Base-by-base conservation (phyloP, 2,888 invertebrate species). In the Hyposoter didymator region DNA sequence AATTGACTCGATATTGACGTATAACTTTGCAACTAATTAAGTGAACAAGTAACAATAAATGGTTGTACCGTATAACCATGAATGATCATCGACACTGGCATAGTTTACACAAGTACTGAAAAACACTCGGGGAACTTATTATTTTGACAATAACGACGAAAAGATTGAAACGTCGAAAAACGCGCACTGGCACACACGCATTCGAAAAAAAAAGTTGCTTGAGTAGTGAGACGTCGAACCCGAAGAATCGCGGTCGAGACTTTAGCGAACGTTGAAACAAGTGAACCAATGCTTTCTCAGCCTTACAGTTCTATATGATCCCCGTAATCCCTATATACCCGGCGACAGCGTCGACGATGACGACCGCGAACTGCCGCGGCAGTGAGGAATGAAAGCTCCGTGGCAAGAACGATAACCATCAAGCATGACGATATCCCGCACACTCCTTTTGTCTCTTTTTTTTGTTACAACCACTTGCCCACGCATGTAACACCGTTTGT, bases 351-450 rank as follows among this genome's bases (percentile, higher is more conserved):
- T n/a, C 72, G 43, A 22, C 80, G 66, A 79, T n/a, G 72, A 64
- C 80, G 70, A 62, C 22, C 78, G 70, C 78, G 55, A 78, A 81
- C 80, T 74, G 74, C 66, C 59, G 78, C 10, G 28, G 52, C 67
- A 74, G 45, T 74, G 55, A 45, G 73, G 67, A 81, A 74, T 67
- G 43, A 35, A 66, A 66, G 66, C 28, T 49, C 17, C 76, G 66
- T 47, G 49, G 64, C 59, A 66, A 52, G 64, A 74, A 64, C 80
- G 67, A 64, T 39, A 19, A 59, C 52, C 39, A 66, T 35, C 62
- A 64, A 64, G 39, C 79, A 66, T 74, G 73, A 73, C 80, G 73
- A 45, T 52, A 67, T 79, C 14, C 72, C 73, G 55, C 43, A 45
- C 47, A 43, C 66, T 81, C 47, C 32, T 73, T 73, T 73, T 22